Percentiles rank a stretch among this genome's conserved stretches.
Evolutionary conservation across 2,797 vertebrate genomes (phyloP).

Genomic region (Triplophysa bombifrons): DNA sequence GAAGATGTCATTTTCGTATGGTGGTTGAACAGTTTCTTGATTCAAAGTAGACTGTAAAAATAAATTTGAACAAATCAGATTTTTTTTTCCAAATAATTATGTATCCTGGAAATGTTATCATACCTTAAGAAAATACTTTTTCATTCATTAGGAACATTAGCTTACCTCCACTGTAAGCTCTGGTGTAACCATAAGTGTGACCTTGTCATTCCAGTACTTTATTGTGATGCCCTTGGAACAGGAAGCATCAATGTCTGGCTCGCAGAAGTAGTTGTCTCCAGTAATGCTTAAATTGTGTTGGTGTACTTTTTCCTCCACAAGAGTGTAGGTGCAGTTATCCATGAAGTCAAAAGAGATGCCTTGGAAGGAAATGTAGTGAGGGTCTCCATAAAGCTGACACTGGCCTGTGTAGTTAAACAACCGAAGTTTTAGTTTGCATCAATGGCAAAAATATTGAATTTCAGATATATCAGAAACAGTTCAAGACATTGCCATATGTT

Average conservation of each 20-base stretch:
- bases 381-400: conserved; percentile 75
- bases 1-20: conserved; percentile 64
- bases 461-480: no score
- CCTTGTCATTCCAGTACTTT: conserved; percentile 64
- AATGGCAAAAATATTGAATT: no score
- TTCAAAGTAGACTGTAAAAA: conserved; percentile 68
- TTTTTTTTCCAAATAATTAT: no score
- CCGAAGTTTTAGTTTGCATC: no score
- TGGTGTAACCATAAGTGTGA: conserved; percentile 56
- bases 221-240: conserved; percentile 70
- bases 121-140: no score
- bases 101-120: no score
- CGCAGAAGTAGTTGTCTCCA: conserved; percentile 71
- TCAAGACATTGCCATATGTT: no score
- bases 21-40: conserved; percentile 57
- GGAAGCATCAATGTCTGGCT: conserved; percentile 25
- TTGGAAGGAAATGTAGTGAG: conserved; percentile 75
- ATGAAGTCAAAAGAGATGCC: conserved; percentile 65
- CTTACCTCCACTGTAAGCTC: conserved; percentile 58
- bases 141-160: background rate
- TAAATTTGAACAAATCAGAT: no score
- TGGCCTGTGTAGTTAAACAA: conserved; percentile 60
- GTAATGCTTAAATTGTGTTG: conserved; percentile 64
- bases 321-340: conserved; percentile 68
- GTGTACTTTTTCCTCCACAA: conserved; percentile 69